phyloP scores from a whole-genome alignment of 1,140 invertebrate genomes.

The Drosophila baimaii region DNA sequence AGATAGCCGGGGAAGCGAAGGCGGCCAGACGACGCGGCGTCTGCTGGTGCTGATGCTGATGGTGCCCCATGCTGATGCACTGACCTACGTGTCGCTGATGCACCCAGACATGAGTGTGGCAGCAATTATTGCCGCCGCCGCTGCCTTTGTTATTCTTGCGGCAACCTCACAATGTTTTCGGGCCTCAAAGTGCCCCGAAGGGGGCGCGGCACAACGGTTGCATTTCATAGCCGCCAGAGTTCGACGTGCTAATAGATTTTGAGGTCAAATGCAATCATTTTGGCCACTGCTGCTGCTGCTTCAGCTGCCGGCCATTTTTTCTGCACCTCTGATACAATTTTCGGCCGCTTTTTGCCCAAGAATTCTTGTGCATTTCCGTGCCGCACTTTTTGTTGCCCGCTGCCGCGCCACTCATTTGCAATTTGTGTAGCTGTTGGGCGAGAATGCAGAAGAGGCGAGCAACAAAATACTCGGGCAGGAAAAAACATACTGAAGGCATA shows the following conservation, averaged over 20 bases:
- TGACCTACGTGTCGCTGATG: slow-evolving; percentile 79
- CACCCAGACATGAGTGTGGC: slow-evolving; percentile 66
- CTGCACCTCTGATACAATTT: slow-evolving; percentile 72
- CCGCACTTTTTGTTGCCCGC: slow-evolving; percentile 56
- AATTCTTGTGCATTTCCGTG: slow-evolving; percentile 80
- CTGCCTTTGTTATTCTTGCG: slow-evolving; percentile 38
- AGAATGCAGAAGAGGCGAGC: slow-evolving; percentile 20
- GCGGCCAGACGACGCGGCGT: slow-evolving; percentile 38
- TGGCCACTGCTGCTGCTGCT: slow-evolving; percentile 22
- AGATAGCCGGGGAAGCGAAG: slow-evolving; percentile 47
- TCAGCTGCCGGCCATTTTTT: slow-evolving; percentile 37
- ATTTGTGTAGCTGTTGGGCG: slow-evolving; percentile 50
- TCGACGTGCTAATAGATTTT: slow-evolving; percentile 83
- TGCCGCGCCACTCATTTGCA: slow-evolving; percentile 70
- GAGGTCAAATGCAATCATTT: slow-evolving; percentile 77
- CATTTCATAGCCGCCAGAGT: slow-evolving; percentile 78
- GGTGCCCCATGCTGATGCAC: slow-evolving; percentile 54
- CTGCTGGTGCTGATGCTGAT: slow-evolving; percentile 27
- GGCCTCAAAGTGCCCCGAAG: slow-evolving; percentile 49
- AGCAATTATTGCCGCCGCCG: slow-evolving; percentile 47
- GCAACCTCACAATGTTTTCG: slow-evolving; percentile 73
- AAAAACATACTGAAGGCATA: slow-evolving; percentile 24
- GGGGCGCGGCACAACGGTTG: slow-evolving; percentile 60
- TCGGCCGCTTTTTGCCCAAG: slow-evolving; percentile 66
- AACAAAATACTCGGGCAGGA: slow-evolving; percentile 6